phyloP scores from a whole-genome alignment of 2,888 invertebrate genomes.

The Drosophila birchii region DNA sequence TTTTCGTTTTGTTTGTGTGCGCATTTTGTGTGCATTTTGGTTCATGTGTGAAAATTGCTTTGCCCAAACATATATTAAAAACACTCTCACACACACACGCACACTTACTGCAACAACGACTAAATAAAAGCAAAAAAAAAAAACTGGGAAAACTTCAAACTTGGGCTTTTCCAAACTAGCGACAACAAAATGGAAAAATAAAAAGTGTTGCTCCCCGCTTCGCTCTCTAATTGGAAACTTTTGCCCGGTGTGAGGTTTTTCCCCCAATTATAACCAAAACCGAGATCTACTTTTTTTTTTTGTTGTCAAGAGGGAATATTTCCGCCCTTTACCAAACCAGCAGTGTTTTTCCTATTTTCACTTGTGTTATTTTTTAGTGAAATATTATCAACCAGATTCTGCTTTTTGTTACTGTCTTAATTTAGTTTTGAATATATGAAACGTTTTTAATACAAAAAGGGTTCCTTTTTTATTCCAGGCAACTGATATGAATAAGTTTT shows the following conservation, averaged over 20 bases:
- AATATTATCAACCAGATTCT: constrained; percentile 2
- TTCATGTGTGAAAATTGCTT: constrained; percentile 54
- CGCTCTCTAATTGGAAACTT: constrained; percentile 54
- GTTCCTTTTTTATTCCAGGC: not conserved
- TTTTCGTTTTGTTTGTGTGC: constrained; percentile 41
- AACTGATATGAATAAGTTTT: constrained; percentile 11
- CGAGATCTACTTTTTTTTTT: constrained; percentile 30
- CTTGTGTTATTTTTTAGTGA: constrained; percentile 1
- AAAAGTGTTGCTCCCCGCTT: constrained; percentile 22
- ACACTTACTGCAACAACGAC: constrained; percentile 4
- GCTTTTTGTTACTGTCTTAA: constrained; percentile 13
- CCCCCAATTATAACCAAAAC: constrained; percentile 48
- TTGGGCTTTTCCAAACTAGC: constrained; percentile 37
- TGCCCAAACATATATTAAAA: constrained; percentile 39
- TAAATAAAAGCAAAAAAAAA: constrained; percentile 32
- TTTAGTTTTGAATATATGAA: constrained; percentile 22
- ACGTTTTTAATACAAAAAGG: not conserved
- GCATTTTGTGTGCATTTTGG: constrained; percentile 35
- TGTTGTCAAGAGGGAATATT: constrained; percentile 15
- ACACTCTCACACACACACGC: constrained; percentile 1
- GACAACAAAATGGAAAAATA: constrained; percentile 18
- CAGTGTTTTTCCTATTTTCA: not conserved
- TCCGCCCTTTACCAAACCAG: constrained; percentile 6
- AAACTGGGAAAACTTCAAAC: constrained; percentile 39
- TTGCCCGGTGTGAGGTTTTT: constrained; percentile 47